Evolutionary conservation across 2,113 vertebrate genomes (phyloP).

Genomic region (Melospiza georgiana): DNA sequence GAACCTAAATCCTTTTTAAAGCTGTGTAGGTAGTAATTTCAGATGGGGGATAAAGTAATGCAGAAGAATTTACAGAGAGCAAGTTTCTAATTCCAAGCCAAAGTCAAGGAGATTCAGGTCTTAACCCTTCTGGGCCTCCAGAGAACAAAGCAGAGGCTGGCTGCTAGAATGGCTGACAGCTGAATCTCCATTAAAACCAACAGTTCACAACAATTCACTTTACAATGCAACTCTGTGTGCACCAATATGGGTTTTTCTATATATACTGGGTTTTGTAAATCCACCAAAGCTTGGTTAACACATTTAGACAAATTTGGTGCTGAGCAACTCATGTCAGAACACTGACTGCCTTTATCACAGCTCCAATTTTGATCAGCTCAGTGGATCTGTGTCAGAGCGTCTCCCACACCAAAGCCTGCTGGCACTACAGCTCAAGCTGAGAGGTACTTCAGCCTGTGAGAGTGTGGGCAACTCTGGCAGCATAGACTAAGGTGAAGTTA

Average conservation of each 20-base stretch:
- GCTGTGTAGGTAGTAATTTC: constrained; percentile 40
- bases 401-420: neutral
- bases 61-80: neutral
- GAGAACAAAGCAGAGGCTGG: neutral
- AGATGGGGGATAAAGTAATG: constrained; percentile 49
- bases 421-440: neutral
- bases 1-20: constrained; percentile 48
- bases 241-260: neutral
- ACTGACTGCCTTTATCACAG: neutral
- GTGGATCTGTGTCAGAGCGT: neutral
- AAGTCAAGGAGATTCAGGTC: constrained; percentile 44
- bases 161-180: neutral
- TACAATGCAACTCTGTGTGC: neutral
- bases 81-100: constrained; percentile 43
- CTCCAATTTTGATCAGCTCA: neutral
- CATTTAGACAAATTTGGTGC: neutral
- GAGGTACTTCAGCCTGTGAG: neutral
- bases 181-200: neutral
- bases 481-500: neutral
- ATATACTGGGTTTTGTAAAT: neutral
- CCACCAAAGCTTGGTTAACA: neutral
- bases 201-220: neutral
- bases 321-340: neutral
- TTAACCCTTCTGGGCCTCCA: constrained; percentile 12
- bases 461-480: neutral